phyloP scores from a whole-genome alignment of 1,140 invertebrate genomes.

The Notospermus geniculatus region DNA sequence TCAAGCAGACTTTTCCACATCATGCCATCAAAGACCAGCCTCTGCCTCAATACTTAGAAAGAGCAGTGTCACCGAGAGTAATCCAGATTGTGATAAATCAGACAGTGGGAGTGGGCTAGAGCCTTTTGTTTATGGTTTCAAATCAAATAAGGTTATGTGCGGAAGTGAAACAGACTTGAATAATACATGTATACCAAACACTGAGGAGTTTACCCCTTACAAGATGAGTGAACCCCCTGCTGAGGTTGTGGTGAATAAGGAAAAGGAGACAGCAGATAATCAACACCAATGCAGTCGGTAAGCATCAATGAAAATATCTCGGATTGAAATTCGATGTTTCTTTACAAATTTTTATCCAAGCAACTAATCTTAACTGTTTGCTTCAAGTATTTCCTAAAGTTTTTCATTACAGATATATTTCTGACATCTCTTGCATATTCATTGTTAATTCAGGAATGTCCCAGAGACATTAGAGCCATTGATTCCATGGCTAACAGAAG shows the following conservation, averaged over 20 bases:
- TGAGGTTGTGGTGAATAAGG: background rate
- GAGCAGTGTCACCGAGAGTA: constrained; percentile 5
- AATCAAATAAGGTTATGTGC: constrained; percentile 30
- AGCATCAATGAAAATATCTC: too few species aligned
- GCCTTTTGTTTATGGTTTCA: constrained; percentile 34
- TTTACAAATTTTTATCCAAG: too few species aligned
- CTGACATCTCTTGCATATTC: too few species aligned
- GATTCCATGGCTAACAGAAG: constrained; percentile 28
- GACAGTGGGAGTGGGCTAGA: constrained; percentile 20
- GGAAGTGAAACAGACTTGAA: constrained; percentile 27
- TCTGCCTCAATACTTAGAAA: background rate
- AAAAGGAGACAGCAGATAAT: background rate
- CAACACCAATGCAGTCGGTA: too few species aligned
- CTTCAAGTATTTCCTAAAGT: too few species aligned
- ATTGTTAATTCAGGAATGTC: constrained; percentile 18
- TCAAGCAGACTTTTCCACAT: too few species aligned
- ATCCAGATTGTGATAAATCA: constrained; percentile 10
- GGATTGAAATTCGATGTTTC: too few species aligned
- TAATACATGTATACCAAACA: background rate
- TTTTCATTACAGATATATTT: too few species aligned
- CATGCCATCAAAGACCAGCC: too few species aligned
- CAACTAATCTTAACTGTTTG: too few species aligned
- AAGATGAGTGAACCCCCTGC: background rate
- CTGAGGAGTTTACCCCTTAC: constrained; percentile 3
- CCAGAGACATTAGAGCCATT: constrained; percentile 31